These are phyloP conservation scores for Euwallacea similis DNA, from an alignment of 1,140 invertebrate species.

Conservation along the genomic window DNA sequence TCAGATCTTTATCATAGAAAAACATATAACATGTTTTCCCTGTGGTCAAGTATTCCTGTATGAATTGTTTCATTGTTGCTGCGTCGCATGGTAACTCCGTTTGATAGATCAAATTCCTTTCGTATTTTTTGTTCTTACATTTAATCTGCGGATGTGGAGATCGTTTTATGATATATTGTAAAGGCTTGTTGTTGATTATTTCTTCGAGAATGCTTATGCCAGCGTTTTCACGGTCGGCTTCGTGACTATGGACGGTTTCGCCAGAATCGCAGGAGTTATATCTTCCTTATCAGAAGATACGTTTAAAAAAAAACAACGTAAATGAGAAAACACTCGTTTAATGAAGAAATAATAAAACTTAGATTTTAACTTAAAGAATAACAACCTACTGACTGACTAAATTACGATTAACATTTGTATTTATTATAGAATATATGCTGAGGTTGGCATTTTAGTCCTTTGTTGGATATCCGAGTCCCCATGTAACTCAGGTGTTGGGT, in stretches of 20 bases:
- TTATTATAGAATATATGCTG: too few relatives aligned
- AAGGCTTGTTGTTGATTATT: conserved; percentile 14
- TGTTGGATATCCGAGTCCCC: too few relatives aligned
- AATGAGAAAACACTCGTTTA: too few relatives aligned
- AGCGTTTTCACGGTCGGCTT: not conserved
- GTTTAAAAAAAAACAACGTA: too few relatives aligned
- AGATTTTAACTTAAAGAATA: too few relatives aligned
- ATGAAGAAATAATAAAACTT: too few relatives aligned
- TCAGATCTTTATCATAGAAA: conserved; percentile 2
- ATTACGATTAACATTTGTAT: too few relatives aligned
- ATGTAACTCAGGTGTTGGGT: too few relatives aligned
- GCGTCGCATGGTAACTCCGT: not conserved
- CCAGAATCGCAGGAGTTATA: not conserved
- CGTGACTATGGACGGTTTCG: not conserved
- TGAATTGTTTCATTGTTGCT: not conserved
- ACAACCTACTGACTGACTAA: too few relatives aligned
- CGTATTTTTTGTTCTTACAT: not conserved
- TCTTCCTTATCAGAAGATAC: too few relatives aligned
- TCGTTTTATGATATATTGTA: not conserved
- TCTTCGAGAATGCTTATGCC: conserved; percentile 11
- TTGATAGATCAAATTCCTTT: conserved; percentile 1
- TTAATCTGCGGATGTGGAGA: not conserved
- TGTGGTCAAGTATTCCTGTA: not conserved
- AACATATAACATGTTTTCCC: not conserved
- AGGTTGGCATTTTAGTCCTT: too few relatives aligned